Percentiles rank a stretch among this genome's conserved stretches.
Conservation (phyloP, 1,140 invertebrate species). For the Achroia grisella region DNA sequence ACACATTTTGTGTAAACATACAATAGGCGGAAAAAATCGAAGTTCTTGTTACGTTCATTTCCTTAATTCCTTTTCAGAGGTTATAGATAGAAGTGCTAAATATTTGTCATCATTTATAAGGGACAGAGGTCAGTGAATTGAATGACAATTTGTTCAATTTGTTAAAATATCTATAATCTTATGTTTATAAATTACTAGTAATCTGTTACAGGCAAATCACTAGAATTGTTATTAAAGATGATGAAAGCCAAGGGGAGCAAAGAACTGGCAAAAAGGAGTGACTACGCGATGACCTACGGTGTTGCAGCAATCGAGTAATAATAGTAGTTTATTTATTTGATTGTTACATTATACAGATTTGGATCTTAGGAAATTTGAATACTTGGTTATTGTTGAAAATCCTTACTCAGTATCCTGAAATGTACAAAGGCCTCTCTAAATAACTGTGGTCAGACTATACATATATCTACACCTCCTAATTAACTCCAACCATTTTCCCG, state of each 20-base stretch:
- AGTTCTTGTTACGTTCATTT: background rate
- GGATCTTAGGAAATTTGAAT: too few relatives aligned
- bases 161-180: conserved; percentile 5
- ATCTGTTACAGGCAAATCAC: conserved; percentile 27
- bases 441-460: too few relatives aligned
- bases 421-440: too few relatives aligned
- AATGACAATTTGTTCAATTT: background rate
- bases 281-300: conserved; percentile 34
- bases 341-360: too few relatives aligned
- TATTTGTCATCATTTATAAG: conserved; percentile 49
- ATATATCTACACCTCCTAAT: too few relatives aligned
- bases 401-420: too few relatives aligned
- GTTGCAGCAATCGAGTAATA: conserved; percentile 41
- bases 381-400: too few relatives aligned
- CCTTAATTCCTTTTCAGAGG: conserved; percentile 31
- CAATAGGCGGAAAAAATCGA: too few relatives aligned
- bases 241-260: conserved; percentile 35
- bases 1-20: too few relatives aligned
- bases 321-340: too few relatives aligned
- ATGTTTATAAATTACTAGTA: background rate
- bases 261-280: conserved; percentile 31
- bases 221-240: conserved; percentile 31
- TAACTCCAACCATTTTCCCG: too few relatives aligned
- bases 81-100: conserved; percentile 36
- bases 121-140: conserved; percentile 33